Evolutionary conservation across 2,888 invertebrate genomes (phyloP), one percentile per base, ranked within the genome.

Genomic region (Andricus curvator): DNA sequence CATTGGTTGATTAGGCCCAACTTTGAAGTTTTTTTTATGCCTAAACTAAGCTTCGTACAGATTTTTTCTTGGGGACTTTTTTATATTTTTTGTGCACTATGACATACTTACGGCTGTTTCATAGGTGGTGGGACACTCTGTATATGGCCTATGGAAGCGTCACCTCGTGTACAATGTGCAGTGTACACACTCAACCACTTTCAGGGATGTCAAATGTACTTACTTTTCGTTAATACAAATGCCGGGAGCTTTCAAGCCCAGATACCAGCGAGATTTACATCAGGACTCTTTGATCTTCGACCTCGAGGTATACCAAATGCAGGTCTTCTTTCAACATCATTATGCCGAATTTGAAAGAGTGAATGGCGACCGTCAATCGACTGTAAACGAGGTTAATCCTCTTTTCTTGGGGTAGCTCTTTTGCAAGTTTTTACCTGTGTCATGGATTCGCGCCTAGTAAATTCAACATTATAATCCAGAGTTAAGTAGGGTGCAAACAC

Each of bases 281-380:
- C 48, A 68, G 44, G 22, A 48, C 48, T 68, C 68, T 68, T 68
- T 68, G 48, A 68, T 68, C 68, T 44, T 25, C 44, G 68, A 68
- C 25, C 68, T 25, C 25, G 48, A 68, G 25, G 22, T 17, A 25
- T 6, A 68, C 17, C 68, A 68, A 68, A 68, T 48, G 44, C 25
- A 68, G 25, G 6, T 44, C 68, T 68, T 68, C 9, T 68, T 68
- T 44, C 68, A 68, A 48, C 25, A 17, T 68, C 17, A 68, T 68
- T 48, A 44, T 68, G 68, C 25, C 44, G n/a, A 68, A 25, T 68
- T 68, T 68, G 22, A 22, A 44, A 68, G 22, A 22, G 44, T 65
- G 33, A 65, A 67, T 22, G 25, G 25, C 17, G 25, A 48, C 44
- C 48, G 48, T 25, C 17, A 68, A 68, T 68, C 25, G 13, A 17